Evolutionary conservation across 2,113 vertebrate species (phyloP).

Genomic region (Rhabdornis inornatus): DNA sequence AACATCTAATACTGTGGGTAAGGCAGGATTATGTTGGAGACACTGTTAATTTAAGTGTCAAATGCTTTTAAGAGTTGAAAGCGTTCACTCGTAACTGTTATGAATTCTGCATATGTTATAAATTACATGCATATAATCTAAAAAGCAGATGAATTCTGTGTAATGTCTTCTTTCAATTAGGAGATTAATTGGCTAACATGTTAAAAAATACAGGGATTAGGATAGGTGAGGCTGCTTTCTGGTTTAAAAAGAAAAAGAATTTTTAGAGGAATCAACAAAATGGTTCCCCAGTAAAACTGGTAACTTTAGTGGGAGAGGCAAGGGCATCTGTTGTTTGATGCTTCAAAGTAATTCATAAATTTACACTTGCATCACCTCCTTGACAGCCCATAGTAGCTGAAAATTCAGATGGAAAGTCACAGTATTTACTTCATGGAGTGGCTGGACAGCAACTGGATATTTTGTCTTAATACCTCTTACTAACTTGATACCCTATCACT

Average conservation of each 20-base stretch:
- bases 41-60: constrained; percentile 8
- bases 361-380: not conserved
- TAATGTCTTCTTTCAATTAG: constrained; percentile 18
- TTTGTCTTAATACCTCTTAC: not conserved
- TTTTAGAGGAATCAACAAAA: not conserved
- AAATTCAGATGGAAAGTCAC: not conserved
- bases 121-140: not conserved
- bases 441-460: not conserved
- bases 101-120: constrained; percentile 13
- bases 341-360: not conserved
- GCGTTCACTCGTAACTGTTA: constrained; percentile 1
- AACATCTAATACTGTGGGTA: not conserved
- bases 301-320: not conserved
- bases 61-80: constrained; percentile 32
- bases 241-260: not conserved
- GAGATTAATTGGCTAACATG: not conserved
- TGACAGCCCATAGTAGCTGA: not conserved
- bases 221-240: not conserved
- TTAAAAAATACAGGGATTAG: not conserved
- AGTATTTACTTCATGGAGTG: not conserved
- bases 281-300: not conserved
- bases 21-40: constrained; percentile 19
- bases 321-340: not conserved
- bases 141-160: constrained; percentile 1
- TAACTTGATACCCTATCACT: not conserved